Base-by-base conservation (phyloP, 2,113 vertebrate species). In the Callopanchax toddi region DNA sequence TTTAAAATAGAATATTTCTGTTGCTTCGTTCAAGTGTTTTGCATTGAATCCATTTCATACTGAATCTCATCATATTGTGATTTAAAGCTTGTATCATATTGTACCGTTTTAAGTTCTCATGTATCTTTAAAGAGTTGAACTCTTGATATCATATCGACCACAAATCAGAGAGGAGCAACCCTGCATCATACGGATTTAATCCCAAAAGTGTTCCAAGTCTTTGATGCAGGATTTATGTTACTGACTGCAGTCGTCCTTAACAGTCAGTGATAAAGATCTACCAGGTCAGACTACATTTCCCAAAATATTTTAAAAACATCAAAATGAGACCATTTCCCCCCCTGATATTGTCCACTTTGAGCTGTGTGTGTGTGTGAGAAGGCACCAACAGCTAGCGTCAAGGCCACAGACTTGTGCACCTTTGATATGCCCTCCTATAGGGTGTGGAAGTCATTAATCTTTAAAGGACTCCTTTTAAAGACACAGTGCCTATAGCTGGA, bases 361-460 rank as follows among this genome's bases (percentile, higher is more conserved):
- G 61, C 45, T 44, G 37, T 55, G 6, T 52, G 55, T 29, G 45
- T 15, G 6, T 52, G 55, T 29, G 45, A 12, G 34, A 59, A 21
- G 26, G 7, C 17, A 25, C 37, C 34, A 43, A 58, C 44, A 50
- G 23, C n/a, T 67, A 18, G 56, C 57, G 70, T 48, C 42, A 51
- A 21, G 12, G 15, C 8, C 45, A 60, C 1, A 20, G 29, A 32
- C 6, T 4, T 6, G 12, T 23, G 40, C 43, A 57, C 67, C 18
- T 45, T 42, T 48, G 16, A 68, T 60, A 11, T 32, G 36, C 40
- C 51, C 8, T 54, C 43, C 53, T 36, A 44, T 1, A 36, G 45
- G 37, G 26, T 5, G 3, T 71, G n/a, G 11, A 16, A 23, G 42
- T 44, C 60, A 51, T 70, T 51, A 46, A 60, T 43, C 12, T 20